phyloP scores from a whole-genome alignment of 1,140 invertebrate species.

The Antheraea pernyi region DNA sequence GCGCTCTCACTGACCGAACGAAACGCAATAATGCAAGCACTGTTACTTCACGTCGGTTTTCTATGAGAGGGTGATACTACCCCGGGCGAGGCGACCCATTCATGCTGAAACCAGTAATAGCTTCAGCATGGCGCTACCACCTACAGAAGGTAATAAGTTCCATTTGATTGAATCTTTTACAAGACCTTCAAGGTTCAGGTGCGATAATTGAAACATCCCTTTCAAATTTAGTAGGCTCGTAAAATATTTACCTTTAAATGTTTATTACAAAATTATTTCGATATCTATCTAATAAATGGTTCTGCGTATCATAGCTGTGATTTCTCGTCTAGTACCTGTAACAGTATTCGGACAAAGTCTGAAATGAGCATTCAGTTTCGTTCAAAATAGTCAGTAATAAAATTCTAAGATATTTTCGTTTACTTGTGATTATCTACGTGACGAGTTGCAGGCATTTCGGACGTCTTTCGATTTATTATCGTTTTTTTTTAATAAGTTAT shows the following conservation, averaged over 20 bases:
- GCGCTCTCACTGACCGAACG: too few species aligned
- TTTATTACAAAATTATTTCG: not conserved
- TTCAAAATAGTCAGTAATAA: not conserved
- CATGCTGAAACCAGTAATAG: too few species aligned
- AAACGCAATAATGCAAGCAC: too few species aligned
- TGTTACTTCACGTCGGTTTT: too few species aligned
- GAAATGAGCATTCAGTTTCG: not conserved
- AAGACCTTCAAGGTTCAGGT: not conserved
- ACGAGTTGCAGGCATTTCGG: too few species aligned
- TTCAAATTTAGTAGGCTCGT: conserved; percentile 1
- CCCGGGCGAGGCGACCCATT: too few species aligned
- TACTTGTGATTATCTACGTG: too few species aligned
- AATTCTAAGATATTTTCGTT: not conserved
- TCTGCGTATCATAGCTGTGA: not conserved
- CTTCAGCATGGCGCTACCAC: too few species aligned
- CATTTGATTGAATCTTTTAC: not conserved
- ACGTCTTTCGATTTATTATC: too few species aligned
- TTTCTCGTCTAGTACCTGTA: not conserved
- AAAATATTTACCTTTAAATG: conserved; percentile 3
- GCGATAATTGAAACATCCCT: not conserved
- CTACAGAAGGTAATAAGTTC: too few species aligned
- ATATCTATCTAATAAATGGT: not conserved
- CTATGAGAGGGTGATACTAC: too few species aligned
- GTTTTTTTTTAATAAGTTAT: too few species aligned
- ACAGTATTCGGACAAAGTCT: not conserved